Conservation (phyloP, 2,888 invertebrate species). For the Nowickia ferox region DNA sequence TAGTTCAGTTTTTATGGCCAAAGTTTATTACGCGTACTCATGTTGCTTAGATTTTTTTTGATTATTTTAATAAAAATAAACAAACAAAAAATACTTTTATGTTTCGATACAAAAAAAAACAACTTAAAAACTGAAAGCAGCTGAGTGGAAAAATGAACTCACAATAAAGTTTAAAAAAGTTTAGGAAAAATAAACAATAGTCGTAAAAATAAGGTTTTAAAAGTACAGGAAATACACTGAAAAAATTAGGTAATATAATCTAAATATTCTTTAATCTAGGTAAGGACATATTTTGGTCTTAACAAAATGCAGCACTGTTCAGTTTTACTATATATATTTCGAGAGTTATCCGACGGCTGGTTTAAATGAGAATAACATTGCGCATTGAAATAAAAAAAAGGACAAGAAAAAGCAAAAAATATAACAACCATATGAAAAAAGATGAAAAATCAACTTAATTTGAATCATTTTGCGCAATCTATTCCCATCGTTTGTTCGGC, state of each 20-base stretch:
- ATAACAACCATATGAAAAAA: neutral
- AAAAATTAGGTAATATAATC: neutral
- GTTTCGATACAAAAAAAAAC: slow-evolving; percentile 20
- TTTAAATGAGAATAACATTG: too few species aligned
- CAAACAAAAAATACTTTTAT: slow-evolving; percentile 12
- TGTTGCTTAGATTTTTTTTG: slow-evolving; percentile 23
- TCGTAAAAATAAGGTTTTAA: slow-evolving; percentile 36
- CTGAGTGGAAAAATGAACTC: neutral
- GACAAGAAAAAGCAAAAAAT: neutral
- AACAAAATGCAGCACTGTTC: too few species aligned
- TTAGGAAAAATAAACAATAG: slow-evolving; percentile 21
- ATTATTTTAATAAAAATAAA: slow-evolving; percentile 45
- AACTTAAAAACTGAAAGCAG: slow-evolving; percentile 19
- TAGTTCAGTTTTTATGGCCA: slow-evolving; percentile 46
- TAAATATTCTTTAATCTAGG: neutral
- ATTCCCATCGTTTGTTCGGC: too few species aligned
- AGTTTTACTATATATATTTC: too few species aligned
- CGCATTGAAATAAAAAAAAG: too few species aligned
- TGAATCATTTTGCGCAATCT: too few species aligned
- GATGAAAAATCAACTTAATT: neutral
- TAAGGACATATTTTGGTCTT: too few species aligned
- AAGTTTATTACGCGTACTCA: slow-evolving; percentile 52
- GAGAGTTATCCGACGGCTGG: too few species aligned
- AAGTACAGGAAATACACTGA: slow-evolving; percentile 18
- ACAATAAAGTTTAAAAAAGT: slow-evolving; percentile 35